Evolutionary conservation across 2,888 invertebrate species (phyloP), one percentile per base, ranked within the genome.

Genomic region (Drosophila melanocephala): DNA sequence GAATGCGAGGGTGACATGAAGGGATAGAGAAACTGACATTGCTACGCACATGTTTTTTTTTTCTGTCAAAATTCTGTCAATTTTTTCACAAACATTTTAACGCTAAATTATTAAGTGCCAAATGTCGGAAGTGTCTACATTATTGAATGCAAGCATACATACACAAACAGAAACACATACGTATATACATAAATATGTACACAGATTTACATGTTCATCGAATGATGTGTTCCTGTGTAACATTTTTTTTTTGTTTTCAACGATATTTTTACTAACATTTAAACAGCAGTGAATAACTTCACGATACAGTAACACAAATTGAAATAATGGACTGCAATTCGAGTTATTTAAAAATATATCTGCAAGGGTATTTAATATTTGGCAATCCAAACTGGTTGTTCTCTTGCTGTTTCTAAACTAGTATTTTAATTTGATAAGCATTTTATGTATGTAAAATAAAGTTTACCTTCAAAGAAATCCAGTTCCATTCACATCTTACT

Each of bases 21-120:
- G 63, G 59, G 71, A 53, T 51, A 52, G 33, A 53, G 55, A 47
- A 72, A 57, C 51, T 62, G 63, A 57, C 52, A 57, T 55, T 39
- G 55, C 62, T 66, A 61, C 72, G 51, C 63, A 77, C 57, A 55
- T 47, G 55, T 62, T 47, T 55, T 64, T 57, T 57, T 67, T 55
- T 35, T 44, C 79, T 79, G 84, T 84, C 89, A 81, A 83, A 88
- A 81, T 71, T 72, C 85, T 90, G 89, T 90, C 88, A 88, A 88
- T 88, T 86, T 84, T 85, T 83, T 71, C 78, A 71, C 81, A 73
- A 87, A 87, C 83, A 83, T 81, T 83, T 84, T 78, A 75, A 70
- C 79, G 75, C 75, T 73, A 73, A 78, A 81, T 83, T 83, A 80
- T 83, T 75, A 75, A 80, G 83, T 80, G 80, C 72, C 80, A 80